Evolutionary conservation across 2,113 vertebrate genomes (phyloP).

Genomic region (Pedetes capensis): DNA sequence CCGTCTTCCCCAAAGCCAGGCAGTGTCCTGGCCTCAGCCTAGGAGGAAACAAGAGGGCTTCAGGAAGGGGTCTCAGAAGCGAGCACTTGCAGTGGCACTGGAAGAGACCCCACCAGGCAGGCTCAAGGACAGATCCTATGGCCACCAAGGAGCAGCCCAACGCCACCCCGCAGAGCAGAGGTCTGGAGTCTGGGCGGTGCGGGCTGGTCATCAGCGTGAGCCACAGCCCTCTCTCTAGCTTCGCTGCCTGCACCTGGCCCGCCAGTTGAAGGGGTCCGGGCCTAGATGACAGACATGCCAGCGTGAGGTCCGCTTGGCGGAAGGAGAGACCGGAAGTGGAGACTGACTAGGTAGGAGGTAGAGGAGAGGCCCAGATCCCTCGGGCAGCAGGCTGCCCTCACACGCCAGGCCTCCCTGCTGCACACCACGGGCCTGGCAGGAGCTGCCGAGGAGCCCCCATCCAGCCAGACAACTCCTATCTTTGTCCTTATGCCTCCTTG

Average conservation of each 20-base stretch:
- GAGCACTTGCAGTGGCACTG: accelerated
- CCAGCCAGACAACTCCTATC: neutral
- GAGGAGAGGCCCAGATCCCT: neutral
- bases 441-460: neutral
- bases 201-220: neutral
- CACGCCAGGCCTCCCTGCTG: neutral
- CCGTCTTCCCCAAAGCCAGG: neutral
- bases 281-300: neutral
- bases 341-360: neutral
- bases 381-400: neutral
- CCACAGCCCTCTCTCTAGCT: neutral
- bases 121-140: neutral
- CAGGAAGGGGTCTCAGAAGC: neutral
- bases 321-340: neutral
- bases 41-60: neutral
- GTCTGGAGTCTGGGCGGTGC: neutral
- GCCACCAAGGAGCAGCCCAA: neutral
- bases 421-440: accelerated
- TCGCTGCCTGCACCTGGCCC: neutral
- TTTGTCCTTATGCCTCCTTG: neutral
- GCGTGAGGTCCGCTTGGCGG: neutral
- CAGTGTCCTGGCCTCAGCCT: neutral
- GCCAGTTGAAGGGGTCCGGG: neutral
- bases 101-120: no score
- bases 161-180: accelerated